A percentile compares a stretch with the other conserved stretches of the same genome.
Conservation (phyloP, 2,113 vertebrate species). For the Pseudopodoces humilis region DNA sequence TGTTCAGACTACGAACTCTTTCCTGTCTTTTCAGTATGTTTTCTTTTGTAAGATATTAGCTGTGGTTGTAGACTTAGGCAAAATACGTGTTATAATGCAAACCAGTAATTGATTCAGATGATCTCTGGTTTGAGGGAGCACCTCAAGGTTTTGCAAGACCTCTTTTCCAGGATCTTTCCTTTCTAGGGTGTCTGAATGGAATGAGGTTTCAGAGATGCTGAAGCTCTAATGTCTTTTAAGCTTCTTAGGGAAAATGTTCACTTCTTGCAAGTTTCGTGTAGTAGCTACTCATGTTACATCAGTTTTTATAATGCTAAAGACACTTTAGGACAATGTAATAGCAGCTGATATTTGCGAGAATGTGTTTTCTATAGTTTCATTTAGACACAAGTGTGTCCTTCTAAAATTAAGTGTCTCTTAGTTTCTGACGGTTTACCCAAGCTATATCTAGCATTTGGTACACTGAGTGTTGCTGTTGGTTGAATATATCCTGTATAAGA, state of each 20-base stretch:
- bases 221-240: neutral
- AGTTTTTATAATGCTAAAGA: neutral
- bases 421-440: neutral
- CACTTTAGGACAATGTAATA: neutral
- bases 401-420: neutral
- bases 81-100: neutral
- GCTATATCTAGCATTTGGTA: neutral
- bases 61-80: neutral
- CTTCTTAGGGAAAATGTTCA: neutral
- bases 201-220: constrained; percentile 1
- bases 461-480: neutral
- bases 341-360: neutral
- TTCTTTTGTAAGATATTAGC: neutral
- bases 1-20: neutral
- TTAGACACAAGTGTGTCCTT: neutral
- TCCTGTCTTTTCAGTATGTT: neutral
- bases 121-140: neutral
- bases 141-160: neutral
- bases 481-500: neutral
- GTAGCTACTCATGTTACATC: neutral
- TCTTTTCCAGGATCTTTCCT: neutral
- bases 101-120: neutral
- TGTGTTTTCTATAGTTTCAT: neutral
- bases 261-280: constrained; percentile 4
- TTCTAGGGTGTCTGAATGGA: neutral